phyloP scores from a whole-genome alignment of 2,113 vertebrate genomes.

The Amia ocellicauda region DNA sequence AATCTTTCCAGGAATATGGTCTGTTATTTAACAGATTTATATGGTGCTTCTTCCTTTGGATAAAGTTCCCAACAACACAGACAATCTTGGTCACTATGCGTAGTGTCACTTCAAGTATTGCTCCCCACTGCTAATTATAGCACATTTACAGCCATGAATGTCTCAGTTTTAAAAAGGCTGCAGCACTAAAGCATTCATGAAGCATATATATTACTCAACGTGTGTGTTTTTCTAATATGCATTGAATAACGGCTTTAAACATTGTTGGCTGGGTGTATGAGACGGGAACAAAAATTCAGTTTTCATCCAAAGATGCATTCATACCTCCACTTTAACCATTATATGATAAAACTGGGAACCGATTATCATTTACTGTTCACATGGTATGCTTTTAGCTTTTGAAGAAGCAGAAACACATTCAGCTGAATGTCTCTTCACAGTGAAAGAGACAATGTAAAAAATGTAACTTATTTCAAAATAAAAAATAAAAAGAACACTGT shows the following conservation, averaged over 20 bases:
- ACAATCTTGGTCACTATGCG: slow-evolving; percentile 47
- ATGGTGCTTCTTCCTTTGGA: neutral
- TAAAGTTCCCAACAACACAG: slow-evolving; percentile 13
- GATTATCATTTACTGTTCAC: too few relatives aligned
- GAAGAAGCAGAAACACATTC: too few relatives aligned
- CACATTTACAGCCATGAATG: slow-evolving; percentile 40
- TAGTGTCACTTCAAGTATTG: slow-evolving; percentile 13
- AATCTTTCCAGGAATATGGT: neutral
- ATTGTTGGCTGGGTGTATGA: too few relatives aligned
- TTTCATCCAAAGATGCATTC: too few relatives aligned
- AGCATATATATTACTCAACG: slow-evolving; percentile 2
- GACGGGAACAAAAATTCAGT: too few relatives aligned
- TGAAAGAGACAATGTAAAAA: too few relatives aligned
- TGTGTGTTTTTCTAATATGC: neutral
- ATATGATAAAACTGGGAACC: too few relatives aligned
- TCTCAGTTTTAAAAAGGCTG: slow-evolving; percentile 33
- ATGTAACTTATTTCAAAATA: too few relatives aligned
- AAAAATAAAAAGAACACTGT: too few relatives aligned
- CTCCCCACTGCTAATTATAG: slow-evolving; percentile 52
- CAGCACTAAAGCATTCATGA: slow-evolving; percentile 12
- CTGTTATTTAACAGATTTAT: neutral
- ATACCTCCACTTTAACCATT: too few relatives aligned
- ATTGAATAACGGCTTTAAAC: neutral
- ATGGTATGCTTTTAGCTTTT: too few relatives aligned
- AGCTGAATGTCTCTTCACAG: too few relatives aligned